These are phyloP conservation scores for Stegodyphus dumicola DNA, from an alignment of 1,140 invertebrate genomes.

Conservation along the genomic window DNA sequence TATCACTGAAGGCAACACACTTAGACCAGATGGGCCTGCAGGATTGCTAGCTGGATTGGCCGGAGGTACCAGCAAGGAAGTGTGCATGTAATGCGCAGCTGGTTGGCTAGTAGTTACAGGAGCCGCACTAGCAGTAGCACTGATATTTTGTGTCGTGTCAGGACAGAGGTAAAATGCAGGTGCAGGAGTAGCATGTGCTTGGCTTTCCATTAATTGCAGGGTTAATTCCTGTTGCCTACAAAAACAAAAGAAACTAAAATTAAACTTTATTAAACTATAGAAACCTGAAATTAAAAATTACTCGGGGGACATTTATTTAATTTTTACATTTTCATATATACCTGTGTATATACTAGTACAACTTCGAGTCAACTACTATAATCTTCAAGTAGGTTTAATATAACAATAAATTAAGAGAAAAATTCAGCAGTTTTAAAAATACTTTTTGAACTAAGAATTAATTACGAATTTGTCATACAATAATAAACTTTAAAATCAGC, in stretches of 20 bases:
- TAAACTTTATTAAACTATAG: background rate
- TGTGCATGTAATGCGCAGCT: conserved; percentile 35
- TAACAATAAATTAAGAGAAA: too few species aligned
- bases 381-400: too few species aligned
- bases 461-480: too few species aligned
- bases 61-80: conserved; percentile 36
- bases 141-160: conserved; percentile 45
- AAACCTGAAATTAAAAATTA: too few species aligned
- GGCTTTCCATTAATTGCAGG: conserved; percentile 49
- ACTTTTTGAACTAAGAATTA: too few species aligned
- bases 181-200: conserved; percentile 59
- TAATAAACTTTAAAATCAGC: too few species aligned
- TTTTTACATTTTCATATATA: too few species aligned
- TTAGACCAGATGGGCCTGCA: conserved; percentile 13
- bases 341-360: too few species aligned
- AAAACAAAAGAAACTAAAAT: conserved; percentile 9
- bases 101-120: conserved; percentile 47
- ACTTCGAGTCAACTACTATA: too few species aligned
- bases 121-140: conserved; percentile 29
- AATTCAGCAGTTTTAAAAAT: too few species aligned
- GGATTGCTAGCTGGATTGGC: conserved; percentile 29
- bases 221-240: conserved; percentile 61
- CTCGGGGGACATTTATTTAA: too few species aligned
- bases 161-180: conserved; percentile 59
- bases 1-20: conserved; percentile 24